Evolutionary conservation across 2,888 invertebrate genomes (phyloP).

Genomic region (Parnassius orleans): DNA sequence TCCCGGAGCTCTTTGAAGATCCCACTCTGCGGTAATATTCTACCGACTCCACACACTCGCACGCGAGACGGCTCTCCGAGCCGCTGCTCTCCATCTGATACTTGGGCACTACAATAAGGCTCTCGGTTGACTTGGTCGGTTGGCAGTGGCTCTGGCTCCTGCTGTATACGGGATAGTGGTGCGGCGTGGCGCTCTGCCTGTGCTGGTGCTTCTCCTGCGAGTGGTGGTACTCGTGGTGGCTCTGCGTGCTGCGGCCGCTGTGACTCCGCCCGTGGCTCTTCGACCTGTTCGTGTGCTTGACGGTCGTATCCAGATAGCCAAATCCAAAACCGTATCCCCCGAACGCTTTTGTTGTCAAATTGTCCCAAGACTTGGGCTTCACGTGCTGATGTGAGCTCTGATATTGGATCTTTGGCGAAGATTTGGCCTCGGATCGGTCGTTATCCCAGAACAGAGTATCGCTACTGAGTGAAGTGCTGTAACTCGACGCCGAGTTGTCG

Average conservation of each 20-base stretch:
- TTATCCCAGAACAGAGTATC: constrained; percentile 93
- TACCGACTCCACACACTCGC: constrained; percentile 83
- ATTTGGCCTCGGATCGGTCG: constrained; percentile 64
- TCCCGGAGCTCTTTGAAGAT: constrained; percentile 60
- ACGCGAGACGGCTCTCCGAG: constrained; percentile 85
- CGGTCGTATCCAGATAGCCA: constrained; percentile 87
- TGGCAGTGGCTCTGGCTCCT: constrained; percentile 78
- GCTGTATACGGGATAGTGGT: constrained; percentile 70
- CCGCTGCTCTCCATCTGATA: constrained; percentile 82
- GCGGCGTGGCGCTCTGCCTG: constrained; percentile 65
- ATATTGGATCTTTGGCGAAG: constrained; percentile 74
- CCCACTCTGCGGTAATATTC: constrained; percentile 66
- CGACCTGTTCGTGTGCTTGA: constrained; percentile 63
- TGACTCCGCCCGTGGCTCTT: constrained; percentile 78
- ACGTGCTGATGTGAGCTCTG: constrained; percentile 69
- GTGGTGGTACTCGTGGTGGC: constrained; percentile 74
- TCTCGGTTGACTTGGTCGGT: constrained; percentile 91
- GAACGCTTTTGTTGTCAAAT: constrained; percentile 91
- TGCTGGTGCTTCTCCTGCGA: constrained; percentile 68
- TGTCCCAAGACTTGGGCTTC: constrained; percentile 95
- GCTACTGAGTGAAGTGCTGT: constrained; percentile 92
- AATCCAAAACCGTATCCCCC: constrained; percentile 94
- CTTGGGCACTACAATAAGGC: constrained; percentile 85
- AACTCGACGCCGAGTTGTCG: constrained; percentile 88
- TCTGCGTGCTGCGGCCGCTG: constrained; percentile 81